Percentiles rank a stretch among this genome's conserved stretches.
Conservation (phyloP, 2,113 vertebrate species). For the Mormoops blainvillei region DNA sequence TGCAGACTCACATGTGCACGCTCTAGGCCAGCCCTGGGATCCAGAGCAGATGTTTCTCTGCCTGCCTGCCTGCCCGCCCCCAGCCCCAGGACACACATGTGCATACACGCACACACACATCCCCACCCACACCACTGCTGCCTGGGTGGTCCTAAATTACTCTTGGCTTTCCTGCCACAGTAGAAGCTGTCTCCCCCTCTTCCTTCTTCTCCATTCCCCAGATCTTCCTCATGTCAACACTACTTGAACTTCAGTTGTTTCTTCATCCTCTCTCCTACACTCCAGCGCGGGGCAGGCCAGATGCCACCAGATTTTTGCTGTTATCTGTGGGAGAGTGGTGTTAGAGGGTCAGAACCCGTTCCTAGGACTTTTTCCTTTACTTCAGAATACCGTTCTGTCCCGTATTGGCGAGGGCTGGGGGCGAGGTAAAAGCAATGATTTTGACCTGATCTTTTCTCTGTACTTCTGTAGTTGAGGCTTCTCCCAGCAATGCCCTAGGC, state of each 20-base stretch:
- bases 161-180: conserved; percentile 97
- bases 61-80: conserved; percentile 45
- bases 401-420: background rate
- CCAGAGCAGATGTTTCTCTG: conserved; percentile 62
- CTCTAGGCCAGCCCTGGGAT: conserved; percentile 41
- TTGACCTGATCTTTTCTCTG: background rate
- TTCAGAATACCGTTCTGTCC: background rate
- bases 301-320: background rate
- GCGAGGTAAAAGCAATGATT: conserved; percentile 2
- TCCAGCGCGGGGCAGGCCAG: background rate
- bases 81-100: conserved; percentile 52
- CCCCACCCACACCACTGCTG: conserved; percentile 78
- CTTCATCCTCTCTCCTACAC: background rate
- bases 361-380: background rate
- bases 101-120: conserved; percentile 27
- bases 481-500: background rate
- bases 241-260: background rate
- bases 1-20: background rate
- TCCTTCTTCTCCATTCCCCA: conserved; percentile 72
- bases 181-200: conserved; percentile 81
- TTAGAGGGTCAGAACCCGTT: background rate
- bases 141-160: conserved; percentile 97
- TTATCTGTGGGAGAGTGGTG: background rate
- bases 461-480: background rate
- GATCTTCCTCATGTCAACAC: conserved; percentile 60